phyloP scores from a whole-genome alignment of 2,888 invertebrate species.

The Papilio elwesi region DNA sequence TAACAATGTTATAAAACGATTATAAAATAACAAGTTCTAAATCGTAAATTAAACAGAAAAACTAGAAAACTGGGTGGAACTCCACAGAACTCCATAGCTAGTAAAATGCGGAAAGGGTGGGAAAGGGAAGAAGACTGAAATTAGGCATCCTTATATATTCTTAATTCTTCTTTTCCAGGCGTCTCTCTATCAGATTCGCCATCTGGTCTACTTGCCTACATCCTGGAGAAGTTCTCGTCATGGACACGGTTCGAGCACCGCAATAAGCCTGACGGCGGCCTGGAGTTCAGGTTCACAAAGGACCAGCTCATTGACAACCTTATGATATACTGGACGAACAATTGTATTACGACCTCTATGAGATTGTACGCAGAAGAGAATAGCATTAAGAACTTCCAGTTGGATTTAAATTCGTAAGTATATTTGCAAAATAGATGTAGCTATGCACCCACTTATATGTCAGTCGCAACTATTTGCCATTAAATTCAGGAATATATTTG shows the following conservation, averaged over 20 bases:
- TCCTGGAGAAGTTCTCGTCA: slow-evolving; percentile 92
- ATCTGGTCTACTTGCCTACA: slow-evolving; percentile 91
- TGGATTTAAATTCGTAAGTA: slow-evolving; percentile 1
- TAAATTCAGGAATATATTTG: too few species aligned
- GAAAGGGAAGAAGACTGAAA: too few species aligned
- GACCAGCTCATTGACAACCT: slow-evolving; percentile 93
- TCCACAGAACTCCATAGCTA: too few species aligned
- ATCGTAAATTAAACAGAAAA: too few species aligned
- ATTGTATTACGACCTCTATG: slow-evolving; percentile 89
- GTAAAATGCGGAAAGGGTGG: too few species aligned
- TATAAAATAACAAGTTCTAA: too few species aligned
- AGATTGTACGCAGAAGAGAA: slow-evolving; percentile 87
- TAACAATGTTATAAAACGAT: too few species aligned
- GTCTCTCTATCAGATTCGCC: slow-evolving; percentile 88
- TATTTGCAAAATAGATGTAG: too few species aligned
- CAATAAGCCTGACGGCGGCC: slow-evolving; percentile 86
- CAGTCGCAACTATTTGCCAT: too few species aligned
- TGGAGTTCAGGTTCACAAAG: slow-evolving; percentile 85
- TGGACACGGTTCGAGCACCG: slow-evolving; percentile 85
- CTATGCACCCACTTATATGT: too few species aligned
- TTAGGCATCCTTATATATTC: too few species aligned
- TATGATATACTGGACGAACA: slow-evolving; percentile 89
- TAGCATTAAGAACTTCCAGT: background rate
- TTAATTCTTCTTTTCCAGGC: slow-evolving; percentile 50
- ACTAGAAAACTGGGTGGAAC: too few species aligned